Evolutionary conservation across 2,113 vertebrate genomes (phyloP).

Genomic region (Sarotherodon lohbergeri): DNA sequence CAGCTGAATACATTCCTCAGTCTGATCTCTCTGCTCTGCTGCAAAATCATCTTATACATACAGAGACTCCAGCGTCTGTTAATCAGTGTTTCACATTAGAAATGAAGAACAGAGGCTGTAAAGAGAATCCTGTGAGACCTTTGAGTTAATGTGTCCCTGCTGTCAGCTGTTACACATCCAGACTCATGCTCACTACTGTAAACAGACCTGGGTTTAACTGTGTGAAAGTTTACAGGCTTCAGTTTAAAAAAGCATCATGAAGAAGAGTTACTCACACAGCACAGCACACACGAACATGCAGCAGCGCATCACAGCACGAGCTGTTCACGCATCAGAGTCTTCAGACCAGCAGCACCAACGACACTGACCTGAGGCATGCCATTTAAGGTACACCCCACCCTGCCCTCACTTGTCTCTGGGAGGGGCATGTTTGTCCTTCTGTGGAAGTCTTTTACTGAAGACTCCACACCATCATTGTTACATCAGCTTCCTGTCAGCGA

Average conservation of each 20-base stretch:
- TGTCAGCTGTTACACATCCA: not conserved
- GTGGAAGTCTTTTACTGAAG: not conserved
- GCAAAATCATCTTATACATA: not conserved
- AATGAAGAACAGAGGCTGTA: accelerated
- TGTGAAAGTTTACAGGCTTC: not conserved
- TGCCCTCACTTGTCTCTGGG: not conserved
- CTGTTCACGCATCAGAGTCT: not conserved
- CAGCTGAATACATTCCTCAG: not conserved
- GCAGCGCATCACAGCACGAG: not conserved
- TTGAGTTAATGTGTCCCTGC: not conserved
- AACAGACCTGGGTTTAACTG: not conserved
- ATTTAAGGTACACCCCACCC: not conserved
- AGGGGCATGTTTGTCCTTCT: not conserved
- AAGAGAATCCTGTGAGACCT: accelerated
- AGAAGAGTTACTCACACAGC: not conserved
- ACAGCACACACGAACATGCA: not conserved
- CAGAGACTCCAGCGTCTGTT: accelerated
- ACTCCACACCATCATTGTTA: accelerated
- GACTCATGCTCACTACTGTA: not conserved
- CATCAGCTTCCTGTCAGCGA: not conserved
- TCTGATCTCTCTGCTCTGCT: not conserved
- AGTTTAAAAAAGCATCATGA: not conserved
- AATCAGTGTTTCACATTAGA: not conserved
- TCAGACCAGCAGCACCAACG: not conserved
- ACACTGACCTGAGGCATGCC: accelerated